phyloP scores from a whole-genome alignment of 2,797 vertebrate genomes.

The Hydrolagus colliei region DNA sequence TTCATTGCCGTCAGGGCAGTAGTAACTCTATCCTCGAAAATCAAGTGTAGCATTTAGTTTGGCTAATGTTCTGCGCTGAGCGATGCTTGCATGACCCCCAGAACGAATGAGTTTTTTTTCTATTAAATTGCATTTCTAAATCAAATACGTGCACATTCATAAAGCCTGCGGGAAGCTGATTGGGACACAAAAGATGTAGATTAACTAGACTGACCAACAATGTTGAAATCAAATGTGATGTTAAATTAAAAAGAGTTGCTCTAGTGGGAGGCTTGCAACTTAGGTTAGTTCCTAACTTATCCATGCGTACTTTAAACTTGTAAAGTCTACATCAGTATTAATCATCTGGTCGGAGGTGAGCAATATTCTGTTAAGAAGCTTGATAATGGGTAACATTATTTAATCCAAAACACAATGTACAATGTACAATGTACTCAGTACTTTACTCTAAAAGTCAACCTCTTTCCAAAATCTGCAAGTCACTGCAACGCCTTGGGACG shows the following conservation, averaged over 20 bases:
- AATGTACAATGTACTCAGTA: no score
- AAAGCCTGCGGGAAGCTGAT: background rate
- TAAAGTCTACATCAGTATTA: no score
- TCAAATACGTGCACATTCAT: background rate
- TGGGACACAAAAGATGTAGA: background rate
- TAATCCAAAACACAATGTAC: no score
- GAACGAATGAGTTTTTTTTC: background rate
- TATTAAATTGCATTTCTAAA: background rate
- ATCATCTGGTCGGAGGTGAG: no score
- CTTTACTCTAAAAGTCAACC: no score
- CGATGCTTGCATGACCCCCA: background rate
- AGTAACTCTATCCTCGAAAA: slow-evolving; percentile 18
- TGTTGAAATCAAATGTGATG: background rate
- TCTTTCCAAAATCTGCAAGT: no score
- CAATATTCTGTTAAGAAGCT: no score
- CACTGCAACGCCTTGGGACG: no score
- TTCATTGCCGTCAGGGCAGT: slow-evolving; percentile 29
- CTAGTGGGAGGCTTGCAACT: background rate
- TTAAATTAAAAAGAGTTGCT: background rate
- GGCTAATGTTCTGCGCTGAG: background rate
- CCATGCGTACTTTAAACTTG: no score
- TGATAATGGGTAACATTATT: no score
- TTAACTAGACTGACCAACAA: background rate
- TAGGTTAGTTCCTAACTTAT: background rate
- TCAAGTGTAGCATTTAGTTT: slow-evolving; percentile 2